phyloP scores from a whole-genome alignment of 2,113 vertebrate genomes.

The Megatriorchis doriae region DNA sequence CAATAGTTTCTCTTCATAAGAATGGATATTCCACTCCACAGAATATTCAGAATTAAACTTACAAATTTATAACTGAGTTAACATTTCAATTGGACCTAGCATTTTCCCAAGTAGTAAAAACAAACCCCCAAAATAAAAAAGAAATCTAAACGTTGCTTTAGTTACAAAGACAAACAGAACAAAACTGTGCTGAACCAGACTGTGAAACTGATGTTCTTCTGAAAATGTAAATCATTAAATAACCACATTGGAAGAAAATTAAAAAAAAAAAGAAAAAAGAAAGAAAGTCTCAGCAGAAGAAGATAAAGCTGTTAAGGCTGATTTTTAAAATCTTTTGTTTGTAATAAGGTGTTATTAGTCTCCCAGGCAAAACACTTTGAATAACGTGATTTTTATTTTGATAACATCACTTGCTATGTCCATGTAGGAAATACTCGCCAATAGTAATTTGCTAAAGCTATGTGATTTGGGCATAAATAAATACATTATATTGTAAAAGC shows the following conservation, averaged over 20 bases:
- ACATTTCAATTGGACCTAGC: neutral
- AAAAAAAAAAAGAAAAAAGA: neutral
- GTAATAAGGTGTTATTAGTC: neutral
- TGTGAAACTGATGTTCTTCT: neutral
- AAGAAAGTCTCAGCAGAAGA: neutral
- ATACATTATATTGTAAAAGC: neutral
- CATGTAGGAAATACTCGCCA: neutral
- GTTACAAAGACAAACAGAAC: neutral
- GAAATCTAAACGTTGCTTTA: neutral
- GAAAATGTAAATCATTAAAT: neutral
- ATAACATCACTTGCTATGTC: neutral
- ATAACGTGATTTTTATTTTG: neutral
- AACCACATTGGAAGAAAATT: neutral
- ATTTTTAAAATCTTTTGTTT: neutral
- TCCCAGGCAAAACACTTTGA: neutral
- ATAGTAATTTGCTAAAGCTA: neutral
- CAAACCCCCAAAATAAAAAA: neutral
- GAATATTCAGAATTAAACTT: neutral
- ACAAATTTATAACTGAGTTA: neutral
- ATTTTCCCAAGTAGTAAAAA: neutral
- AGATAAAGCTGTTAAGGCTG: neutral
- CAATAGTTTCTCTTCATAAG: neutral
- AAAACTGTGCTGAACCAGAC: neutral
- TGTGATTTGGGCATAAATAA: constrained; percentile 35
- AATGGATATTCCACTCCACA: neutral